Base-by-base conservation (phyloP, 2,797 vertebrate species). In the Nasua narica region DNA sequence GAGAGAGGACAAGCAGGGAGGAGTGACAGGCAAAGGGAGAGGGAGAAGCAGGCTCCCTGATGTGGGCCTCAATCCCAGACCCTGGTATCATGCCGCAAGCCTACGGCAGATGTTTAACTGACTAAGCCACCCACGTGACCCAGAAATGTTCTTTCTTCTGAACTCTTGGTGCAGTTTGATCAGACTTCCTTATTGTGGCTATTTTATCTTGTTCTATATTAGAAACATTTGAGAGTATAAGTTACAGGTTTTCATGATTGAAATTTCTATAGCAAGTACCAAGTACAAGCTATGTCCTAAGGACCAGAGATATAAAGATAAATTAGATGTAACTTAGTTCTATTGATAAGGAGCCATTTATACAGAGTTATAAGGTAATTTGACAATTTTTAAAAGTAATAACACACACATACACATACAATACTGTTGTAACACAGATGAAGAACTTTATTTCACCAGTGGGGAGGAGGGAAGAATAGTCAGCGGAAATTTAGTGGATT, bases 91-190 rank as follows among this genome's bases (percentile, higher is more conserved):
- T 62, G 60, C 32, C 60, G 29, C 16, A 14, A n/a, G 60, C 60
- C 29, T 3, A 62, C 32, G 60, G 60, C 29, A 62, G 29, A 62
- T 1, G 3, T 14, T 62, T 62, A 62, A 62, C 29, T 32, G 29
- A 32, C 29, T 62, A 14, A 62, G 60, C 29, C 60, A 62, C 60
- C 60, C 60, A 62, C 1, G 14, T 32, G 29, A 14, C 29, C 60
- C 60, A n/a, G 60, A 62, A 62, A 62, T 8, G 7, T 62, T 72
- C 40, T 90, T 74, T 92, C 78, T 89, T 69, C 60, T 82, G 65
- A 96, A 76, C 15, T 77, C 29, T 88, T 91, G 46, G 3, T 88
- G 3, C n/a, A 52, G 87, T 96, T 93, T 95, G 11, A 88, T 95
- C 18, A 7, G 29, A 91, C 15, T 27, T 84, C 37, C 60, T 81